Evolutionary conservation across 1,140 invertebrate genomes (phyloP), one percentile per base, ranked within the genome.

Genomic region (Leptinotarsa texana): DNA sequence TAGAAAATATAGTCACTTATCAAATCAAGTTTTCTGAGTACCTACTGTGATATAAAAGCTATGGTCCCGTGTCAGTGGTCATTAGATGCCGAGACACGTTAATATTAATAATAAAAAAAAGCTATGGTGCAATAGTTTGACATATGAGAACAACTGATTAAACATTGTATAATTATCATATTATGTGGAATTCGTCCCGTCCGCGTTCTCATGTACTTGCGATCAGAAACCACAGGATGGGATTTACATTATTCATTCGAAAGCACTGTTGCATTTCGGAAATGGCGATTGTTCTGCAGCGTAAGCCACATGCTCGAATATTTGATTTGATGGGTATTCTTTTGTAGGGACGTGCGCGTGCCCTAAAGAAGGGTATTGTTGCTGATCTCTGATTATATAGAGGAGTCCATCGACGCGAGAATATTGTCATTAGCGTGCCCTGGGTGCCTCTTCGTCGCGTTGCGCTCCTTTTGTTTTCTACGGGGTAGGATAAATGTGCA

Each of bases 311-410:
- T 63, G 66, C 21, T 49, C 18, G 33, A 48, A 48, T 62, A 62
- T 74, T 67, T 61, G 63, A 74, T 65, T 49, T 33, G 72, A 76
- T 71, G 47, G 72, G 42, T 73, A 74, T 77, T 75, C 74, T 75
- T 57, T 78, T 76, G 73, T 77, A 67, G 48, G 65, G 72, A 74
- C 65, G 73, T 66, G 71, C 74, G 66, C 71, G 71, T 48, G 69
- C 68, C 76, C 75, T 79, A 79, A 79, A 77, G 78, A 79, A 76
- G 74, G 73, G 78, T 79, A 79, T 79, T 79, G 78, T 79, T 77
- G 74, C 72, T 69, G 76, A 79, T 77, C 63, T 61, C 47, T 79
- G 78, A 79, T 79, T 79, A 77, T 65, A 72, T 67, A 73, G 66
- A 65, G 74, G 51, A 70, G 63, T 27, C 63, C 67, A 66, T 42